Evolutionary conservation across 2,888 invertebrate species (phyloP).

Genomic region (Drosophila peninsularis): DNA sequence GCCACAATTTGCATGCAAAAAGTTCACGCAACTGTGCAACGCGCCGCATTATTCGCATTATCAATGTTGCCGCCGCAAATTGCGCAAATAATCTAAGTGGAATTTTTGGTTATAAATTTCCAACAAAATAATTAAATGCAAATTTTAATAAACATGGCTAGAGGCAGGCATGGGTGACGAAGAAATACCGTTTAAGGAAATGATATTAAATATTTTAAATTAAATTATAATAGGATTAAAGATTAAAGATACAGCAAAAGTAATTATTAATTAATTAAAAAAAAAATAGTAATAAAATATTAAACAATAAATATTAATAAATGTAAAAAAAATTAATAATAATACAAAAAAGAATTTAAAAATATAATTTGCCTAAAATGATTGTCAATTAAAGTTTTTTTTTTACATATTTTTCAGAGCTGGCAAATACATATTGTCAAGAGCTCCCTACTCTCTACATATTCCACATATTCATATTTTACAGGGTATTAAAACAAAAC

Average conservation of each 20-base stretch:
- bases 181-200: neutral
- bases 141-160: conserved; percentile 58
- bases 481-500: conserved; percentile 21
- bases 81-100: conserved; percentile 51
- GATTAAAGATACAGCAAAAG: too few relatives aligned
- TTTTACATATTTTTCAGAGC: neutral
- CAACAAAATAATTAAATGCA: conserved; percentile 68
- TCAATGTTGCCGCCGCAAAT: conserved; percentile 63
- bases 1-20: conserved; percentile 33
- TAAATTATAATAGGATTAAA: neutral
- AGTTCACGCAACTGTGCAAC: conserved; percentile 24
- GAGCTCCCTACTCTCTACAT: neutral
- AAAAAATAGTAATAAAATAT: neutral
- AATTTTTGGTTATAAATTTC: conserved; percentile 53
- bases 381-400: too few relatives aligned
- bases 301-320: neutral
- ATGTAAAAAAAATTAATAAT: neutral
- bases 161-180: neutral
- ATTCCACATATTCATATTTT: neutral
- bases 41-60: conserved; percentile 46
- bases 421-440: neutral
- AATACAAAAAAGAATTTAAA: neutral
- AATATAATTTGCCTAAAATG: neutral
- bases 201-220: neutral
- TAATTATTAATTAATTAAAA: too few relatives aligned